Evolutionary conservation across 2,888 invertebrate species (phyloP).

Genomic region (Chouioia cunea): DNA sequence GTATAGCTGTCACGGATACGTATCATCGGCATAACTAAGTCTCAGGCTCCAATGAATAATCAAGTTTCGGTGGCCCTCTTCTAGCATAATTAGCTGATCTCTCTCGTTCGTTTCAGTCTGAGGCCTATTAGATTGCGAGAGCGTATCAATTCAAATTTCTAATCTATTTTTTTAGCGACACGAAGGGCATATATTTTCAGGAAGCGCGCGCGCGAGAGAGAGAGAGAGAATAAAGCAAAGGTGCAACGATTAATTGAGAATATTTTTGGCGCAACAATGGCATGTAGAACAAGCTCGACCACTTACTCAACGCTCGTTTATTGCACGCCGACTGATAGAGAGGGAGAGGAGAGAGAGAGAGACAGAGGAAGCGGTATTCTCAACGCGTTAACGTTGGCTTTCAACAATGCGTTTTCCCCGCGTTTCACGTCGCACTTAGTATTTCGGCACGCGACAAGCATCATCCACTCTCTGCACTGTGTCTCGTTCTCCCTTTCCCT

Average conservation of each 20-base stretch:
- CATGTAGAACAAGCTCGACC: conserved; percentile 9
- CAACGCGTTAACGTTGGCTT: conserved; percentile 6
- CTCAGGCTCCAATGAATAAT: conserved; percentile 65
- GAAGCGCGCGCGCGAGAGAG: too few relatives aligned
- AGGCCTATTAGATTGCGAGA: too few relatives aligned
- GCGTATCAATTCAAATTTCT: too few relatives aligned
- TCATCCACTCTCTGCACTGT: neutral
- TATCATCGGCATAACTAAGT: conserved; percentile 68
- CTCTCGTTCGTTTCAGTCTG: neutral
- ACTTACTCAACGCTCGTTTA: too few relatives aligned
- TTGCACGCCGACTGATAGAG: too few relatives aligned
- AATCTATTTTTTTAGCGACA: too few relatives aligned
- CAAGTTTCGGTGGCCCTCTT: conserved; percentile 60
- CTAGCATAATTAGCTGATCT: conserved; percentile 20
- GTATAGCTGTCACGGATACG: conserved; percentile 69
- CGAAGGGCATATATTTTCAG: too few relatives aligned
- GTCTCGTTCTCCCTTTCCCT: too few relatives aligned
- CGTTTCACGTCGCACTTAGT: conserved; percentile 6
- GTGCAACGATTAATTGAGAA: too few relatives aligned
- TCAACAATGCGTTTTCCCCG: conserved; percentile 21
- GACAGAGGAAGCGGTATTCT: too few relatives aligned
- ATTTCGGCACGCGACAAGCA: conserved; percentile 18
- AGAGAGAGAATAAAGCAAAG: neutral
- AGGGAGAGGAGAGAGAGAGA: too few relatives aligned
- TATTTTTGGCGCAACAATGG: too few relatives aligned